Evolutionary conservation across 2,888 invertebrate species (phyloP), one percentile per base, ranked within the genome.

Genomic region (Xestia rhomboidea): DNA sequence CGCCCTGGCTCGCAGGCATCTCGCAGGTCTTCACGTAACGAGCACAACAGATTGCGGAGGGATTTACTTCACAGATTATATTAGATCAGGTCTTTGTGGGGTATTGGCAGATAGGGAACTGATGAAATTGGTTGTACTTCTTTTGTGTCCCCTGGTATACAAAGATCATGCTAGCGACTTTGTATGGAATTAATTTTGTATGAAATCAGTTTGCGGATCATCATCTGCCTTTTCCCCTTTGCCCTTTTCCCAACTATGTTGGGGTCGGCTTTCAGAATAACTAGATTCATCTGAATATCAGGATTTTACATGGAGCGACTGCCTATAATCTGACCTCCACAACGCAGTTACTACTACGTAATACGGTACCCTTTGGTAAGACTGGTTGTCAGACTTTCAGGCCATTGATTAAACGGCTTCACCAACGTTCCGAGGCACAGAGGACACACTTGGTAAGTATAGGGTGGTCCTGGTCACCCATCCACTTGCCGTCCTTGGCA

Each of bases 21-120:
- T 57, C n/a, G 27, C 54, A 57, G 46, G 49, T 75, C 72, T 76
- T 64, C 76, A 68, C 73, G 69, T 75, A 71, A 73, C 69, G 34
- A 30, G 64, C 27, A 54, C 60, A 69, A 74, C 64, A 69, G 60
- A 83, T 83, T 76, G 70, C 67, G 38, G 0, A 38, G 54, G 64
- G 73, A 68, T 72, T 54, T 64, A 2, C 24, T 71, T 69, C 49
- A 67, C 66, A 49, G 38, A 66, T 81, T 64, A 83, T 49, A 49
- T 68, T 73, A 60, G 68, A 49, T 41, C 15, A n/a, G 77, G 51
- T 76, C 18, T 76, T 76, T 64, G 44, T 63, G 27, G 13, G 8
- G 18, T 24, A 24, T 62, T 2, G 62, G 34, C 0, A 34, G 4
- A 34, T 34, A 18, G 21, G 5, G 34, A 60, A 34, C 3, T 44